Percentiles rank a stretch among this genome's conserved stretches.
Evolutionary conservation across 2,797 vertebrate genomes (phyloP).

Genomic region (Zenarchopterus dispar): DNA sequence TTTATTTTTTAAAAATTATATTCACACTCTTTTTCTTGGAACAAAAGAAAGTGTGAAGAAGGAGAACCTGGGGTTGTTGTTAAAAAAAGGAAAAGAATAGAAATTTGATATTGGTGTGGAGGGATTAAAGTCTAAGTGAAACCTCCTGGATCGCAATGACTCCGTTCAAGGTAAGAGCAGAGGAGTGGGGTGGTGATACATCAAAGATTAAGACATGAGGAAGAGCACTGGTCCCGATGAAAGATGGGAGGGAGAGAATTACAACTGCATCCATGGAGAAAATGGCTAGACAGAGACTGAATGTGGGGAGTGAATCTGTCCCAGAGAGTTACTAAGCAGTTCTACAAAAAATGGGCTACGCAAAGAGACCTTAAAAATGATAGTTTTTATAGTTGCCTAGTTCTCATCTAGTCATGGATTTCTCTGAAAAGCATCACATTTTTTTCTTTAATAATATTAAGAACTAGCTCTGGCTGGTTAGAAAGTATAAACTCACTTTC

Average conservation of each 20-base stretch:
- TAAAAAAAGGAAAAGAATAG: too few relatives aligned
- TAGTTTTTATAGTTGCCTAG: too few relatives aligned
- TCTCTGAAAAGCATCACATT: too few relatives aligned
- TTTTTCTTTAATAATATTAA: too few relatives aligned
- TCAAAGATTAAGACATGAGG: slow-evolving; percentile 62
- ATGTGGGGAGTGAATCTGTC: slow-evolving; percentile 37
- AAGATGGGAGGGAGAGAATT: slow-evolving; percentile 53
- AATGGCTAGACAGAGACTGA: slow-evolving; percentile 46
- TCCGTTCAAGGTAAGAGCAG: slow-evolving; percentile 62
- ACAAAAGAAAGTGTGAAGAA: too few relatives aligned
- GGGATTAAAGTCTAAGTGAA: slow-evolving; percentile 27
- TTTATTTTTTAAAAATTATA: too few relatives aligned
- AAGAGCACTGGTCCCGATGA: slow-evolving; percentile 46
- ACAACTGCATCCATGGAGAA: slow-evolving; percentile 42
- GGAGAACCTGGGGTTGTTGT: too few relatives aligned
- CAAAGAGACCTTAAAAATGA: slow-evolving; percentile 6
- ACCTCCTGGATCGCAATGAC: slow-evolving; percentile 64
- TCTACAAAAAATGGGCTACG: slow-evolving; percentile 15
- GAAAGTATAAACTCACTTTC: not conserved
- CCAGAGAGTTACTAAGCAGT: slow-evolving; percentile 20
- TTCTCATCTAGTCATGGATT: too few relatives aligned
- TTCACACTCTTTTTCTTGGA: too few relatives aligned
- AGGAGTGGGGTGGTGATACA: slow-evolving; percentile 47
- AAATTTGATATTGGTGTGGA: not conserved
- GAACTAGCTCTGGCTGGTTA: not conserved